Evolutionary conservation across 2,797 vertebrate genomes (phyloP).

Genomic region (Pseudochromis fuscus): DNA sequence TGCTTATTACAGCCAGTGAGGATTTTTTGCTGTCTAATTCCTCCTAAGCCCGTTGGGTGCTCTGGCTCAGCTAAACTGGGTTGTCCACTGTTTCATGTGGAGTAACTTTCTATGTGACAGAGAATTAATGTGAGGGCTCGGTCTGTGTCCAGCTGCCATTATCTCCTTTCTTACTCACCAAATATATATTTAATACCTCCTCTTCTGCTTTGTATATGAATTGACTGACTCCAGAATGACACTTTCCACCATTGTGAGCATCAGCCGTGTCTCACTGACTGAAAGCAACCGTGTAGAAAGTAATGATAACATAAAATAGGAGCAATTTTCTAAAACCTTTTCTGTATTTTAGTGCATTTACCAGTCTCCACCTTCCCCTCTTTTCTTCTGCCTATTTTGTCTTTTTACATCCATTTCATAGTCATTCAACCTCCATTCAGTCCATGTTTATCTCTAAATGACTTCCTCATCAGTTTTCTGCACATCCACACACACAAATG

Average conservation of each 20-base stretch:
- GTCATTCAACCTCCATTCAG: background rate
- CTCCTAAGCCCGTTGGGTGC: slow-evolving; percentile 46
- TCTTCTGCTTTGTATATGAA: slow-evolving; percentile 15
- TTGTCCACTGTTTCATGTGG: slow-evolving; percentile 51
- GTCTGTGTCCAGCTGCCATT: slow-evolving; percentile 13
- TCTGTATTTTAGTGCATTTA: background rate
- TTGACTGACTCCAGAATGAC: slow-evolving; percentile 26
- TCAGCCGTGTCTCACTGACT: background rate
- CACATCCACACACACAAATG: too few species aligned
- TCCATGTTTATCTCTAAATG: background rate
- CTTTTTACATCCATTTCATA: slow-evolving; percentile 10
- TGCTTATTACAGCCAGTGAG: slow-evolving; percentile 32
- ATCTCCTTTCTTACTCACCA: slow-evolving; percentile 7
- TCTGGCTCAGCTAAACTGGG: slow-evolving; percentile 51
- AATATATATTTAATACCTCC: background rate
- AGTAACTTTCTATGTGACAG: slow-evolving; percentile 54
- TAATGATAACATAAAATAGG: slow-evolving; percentile 14
- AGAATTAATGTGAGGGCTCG: slow-evolving; percentile 32
- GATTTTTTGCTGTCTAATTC: slow-evolving; percentile 61
- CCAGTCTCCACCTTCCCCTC: background rate
- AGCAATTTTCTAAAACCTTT: slow-evolving; percentile 20
- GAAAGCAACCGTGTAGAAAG: slow-evolving; percentile 5
- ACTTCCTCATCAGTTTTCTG: background rate
- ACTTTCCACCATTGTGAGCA: background rate
- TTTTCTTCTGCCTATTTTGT: background rate